These are phyloP conservation scores for Malaclemys terrapin DNA, from an alignment of 2,113 vertebrate genomes.

Conservation along the genomic window DNA sequence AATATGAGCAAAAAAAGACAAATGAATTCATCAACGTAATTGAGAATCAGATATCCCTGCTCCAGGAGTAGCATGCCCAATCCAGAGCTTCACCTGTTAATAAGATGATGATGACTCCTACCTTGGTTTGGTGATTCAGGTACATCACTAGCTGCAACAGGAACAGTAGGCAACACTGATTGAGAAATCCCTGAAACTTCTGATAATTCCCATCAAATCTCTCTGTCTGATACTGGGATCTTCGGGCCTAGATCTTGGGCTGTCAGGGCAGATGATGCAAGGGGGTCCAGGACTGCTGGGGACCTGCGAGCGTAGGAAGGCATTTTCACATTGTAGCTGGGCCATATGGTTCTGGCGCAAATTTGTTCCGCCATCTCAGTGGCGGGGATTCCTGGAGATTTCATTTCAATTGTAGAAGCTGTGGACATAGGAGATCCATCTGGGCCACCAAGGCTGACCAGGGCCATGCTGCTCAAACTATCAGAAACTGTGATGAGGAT, in stretches of 20 bases:
- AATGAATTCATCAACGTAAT: not conserved
- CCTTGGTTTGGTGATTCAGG: not conserved
- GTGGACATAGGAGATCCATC: not conserved
- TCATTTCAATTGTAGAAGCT: not conserved
- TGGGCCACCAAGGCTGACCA: not conserved
- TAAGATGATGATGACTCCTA: not conserved
- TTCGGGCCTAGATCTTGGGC: not conserved
- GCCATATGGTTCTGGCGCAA: not conserved
- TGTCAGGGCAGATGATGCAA: not conserved
- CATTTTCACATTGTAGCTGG: no score
- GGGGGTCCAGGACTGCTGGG: no score
- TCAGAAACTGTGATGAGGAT: not conserved
- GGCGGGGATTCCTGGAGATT: not conserved
- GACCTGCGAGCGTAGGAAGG: not conserved
- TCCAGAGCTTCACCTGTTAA: not conserved
- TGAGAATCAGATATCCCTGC: not conserved
- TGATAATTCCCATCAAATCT: not conserved
- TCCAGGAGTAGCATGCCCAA: not conserved
- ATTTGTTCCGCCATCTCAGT: not conserved
- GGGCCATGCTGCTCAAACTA: not conserved
- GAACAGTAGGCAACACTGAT: not conserved
- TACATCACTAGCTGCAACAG: no score
- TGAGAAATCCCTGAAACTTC: not conserved
- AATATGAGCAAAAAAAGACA: not conserved
- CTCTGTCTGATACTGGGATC: not conserved